Base-by-base conservation (phyloP, 2,797 vertebrate species). In the Spinus pinus region DNA sequence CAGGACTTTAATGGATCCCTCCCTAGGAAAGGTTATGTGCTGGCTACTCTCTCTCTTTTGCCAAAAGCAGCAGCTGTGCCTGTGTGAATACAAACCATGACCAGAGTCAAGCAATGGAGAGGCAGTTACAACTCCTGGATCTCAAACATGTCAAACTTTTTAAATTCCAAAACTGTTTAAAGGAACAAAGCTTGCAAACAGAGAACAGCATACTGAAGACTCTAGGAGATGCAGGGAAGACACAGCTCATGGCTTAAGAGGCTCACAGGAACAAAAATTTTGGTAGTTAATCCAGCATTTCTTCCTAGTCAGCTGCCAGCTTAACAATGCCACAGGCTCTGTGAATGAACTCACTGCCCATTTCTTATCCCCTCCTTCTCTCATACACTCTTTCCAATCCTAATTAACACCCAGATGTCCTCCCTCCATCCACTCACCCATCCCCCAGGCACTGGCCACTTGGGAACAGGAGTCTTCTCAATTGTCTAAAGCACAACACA, bases 401-500 rank as follows among this genome's bases (percentile, higher is more conserved):
- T 79, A 74, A 88, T 78, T 84, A 94, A 85, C 49, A 44, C 54
- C 81, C 42, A 0, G 61, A 93, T 19, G 30, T 56, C 77, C 77
- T 67, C 60, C 30, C 62, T 69, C 70, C 66, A 30, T 46, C 81
- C 49, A 9, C 23, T 53, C 72, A 77, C 79, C 93, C 94, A 77
- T 87, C 93, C 80, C 65, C 37, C 84, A 88, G 87, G 86, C 69
- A 42, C 62, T 37, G 94, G 88, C 85, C 96, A 82, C 94, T 86
- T 62, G 93, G 89, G 95, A 96, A 83, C 79, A 95, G 75, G 83
- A 86, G 44, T 84, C 95, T 79, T 90, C 93, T 97, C 96, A 84
- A 95, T 42, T 95, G 96, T 96, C 96, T 96, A 92, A 91, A 90
- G 92, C 24, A 94, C 78, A 81, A 86, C 54, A 81, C 90, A 97